Evolutionary conservation across 1,140 invertebrate genomes (phyloP), one percentile per base, ranked within the genome.

Genomic region (Drosophila subobscura): DNA sequence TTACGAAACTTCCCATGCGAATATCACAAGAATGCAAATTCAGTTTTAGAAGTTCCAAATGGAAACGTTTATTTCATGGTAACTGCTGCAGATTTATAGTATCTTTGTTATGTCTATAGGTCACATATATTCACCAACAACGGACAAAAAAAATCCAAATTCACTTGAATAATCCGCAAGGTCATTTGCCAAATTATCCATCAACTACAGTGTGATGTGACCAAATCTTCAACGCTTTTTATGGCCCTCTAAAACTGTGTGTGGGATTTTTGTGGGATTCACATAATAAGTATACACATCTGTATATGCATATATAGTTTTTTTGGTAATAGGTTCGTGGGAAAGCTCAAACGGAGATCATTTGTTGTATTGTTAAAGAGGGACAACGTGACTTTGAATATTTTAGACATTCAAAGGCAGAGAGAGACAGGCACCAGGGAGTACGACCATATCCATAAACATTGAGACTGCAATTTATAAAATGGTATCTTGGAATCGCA

Each of bases 351-450:
- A 29, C 50, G 7, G 33, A 64, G 58, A 73, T 74, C 59, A 40
- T 49, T 54, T 45, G 33, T 58, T 47, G 29, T 47, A 20, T 49
- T 40, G 51, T 41, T 33, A 55, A 57, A 75, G 50, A 47, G 55
- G 44, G 22, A 20, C 63, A 52, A 75, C 72, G 72, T 75, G 72
- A 75, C 72, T 75, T 75, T 75, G 72, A 75, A 75, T 75, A 75
- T 75, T 75, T 75, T 75, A 60, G 55, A 55, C 6, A 50, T 12
- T 50, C 55, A 74, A 74, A 67, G 25, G 41, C 3, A 37, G 12
- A 61, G 29, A 47, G 16, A 58, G 22, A 10, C 29, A 41, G 25
- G 10, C 33, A 50, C n/a, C 23, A 22, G 8, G 27, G 27, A 16
- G 25, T 20, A 52, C 29, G 47, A 53, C 61, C 23, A 50, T 55